A percentile compares a stretch with the other conserved stretches of the same genome.
These are phyloP conservation scores for Aproaerema taeniolella DNA, from an alignment of 2,888 invertebrate genomes.

Conservation along the genomic window DNA sequence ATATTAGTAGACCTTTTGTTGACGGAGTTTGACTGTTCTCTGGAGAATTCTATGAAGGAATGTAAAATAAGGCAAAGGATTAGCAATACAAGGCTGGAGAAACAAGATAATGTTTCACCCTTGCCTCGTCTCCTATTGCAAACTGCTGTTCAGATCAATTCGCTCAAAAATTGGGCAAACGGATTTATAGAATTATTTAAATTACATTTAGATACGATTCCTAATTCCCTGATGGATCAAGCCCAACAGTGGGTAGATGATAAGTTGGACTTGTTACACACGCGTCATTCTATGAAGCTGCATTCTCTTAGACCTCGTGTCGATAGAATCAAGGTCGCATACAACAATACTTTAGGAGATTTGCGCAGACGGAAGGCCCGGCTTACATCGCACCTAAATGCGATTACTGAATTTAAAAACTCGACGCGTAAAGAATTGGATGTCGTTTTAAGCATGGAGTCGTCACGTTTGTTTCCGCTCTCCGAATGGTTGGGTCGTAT, in stretches of 20 bases:
- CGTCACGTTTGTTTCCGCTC: no score
- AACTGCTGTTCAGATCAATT: slow-evolving; percentile 46
- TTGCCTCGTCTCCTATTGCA: slow-evolving; percentile 18
- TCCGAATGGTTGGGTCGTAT: no score
- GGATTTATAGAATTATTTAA: slow-evolving; percentile 56
- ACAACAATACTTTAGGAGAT: slow-evolving; percentile 37
- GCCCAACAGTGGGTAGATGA: slow-evolving; percentile 51
- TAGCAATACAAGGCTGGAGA: no score
- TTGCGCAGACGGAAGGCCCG: no score
- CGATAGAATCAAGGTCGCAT: slow-evolving; percentile 46
- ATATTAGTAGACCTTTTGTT: slow-evolving; percentile 40
- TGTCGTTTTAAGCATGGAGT: no score
- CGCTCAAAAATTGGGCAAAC: slow-evolving; percentile 52
- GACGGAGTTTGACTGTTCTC: slow-evolving; percentile 49
- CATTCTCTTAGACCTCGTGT: slow-evolving; percentile 47
- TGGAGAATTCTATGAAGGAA: slow-evolving; percentile 42
- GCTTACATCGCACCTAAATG: no score
- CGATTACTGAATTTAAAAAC: no score
- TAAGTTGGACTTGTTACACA: slow-evolving; percentile 36
- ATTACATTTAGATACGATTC: slow-evolving; percentile 37
- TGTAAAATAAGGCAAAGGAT: no score
- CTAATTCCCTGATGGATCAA: slow-evolving; percentile 43
- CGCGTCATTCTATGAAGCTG: slow-evolving; percentile 51
- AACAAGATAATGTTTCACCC: no score
- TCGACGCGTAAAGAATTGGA: no score